Evolutionary conservation across 2,888 invertebrate species (phyloP).

Genomic region (Morpho helenor): DNA sequence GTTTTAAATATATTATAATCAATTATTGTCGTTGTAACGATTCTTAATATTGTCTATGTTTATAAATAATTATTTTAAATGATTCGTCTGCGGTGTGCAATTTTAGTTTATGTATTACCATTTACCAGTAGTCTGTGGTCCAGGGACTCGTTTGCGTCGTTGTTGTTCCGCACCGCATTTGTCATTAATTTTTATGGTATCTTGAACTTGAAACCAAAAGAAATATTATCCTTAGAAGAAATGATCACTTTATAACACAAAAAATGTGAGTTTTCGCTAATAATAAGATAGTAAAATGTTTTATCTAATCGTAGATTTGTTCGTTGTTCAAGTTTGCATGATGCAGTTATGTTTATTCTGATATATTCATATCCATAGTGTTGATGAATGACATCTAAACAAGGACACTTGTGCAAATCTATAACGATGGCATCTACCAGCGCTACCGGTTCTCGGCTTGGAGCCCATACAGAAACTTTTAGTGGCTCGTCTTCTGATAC

Average conservation of each 20-base stretch:
- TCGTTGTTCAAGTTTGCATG: constrained; percentile 8
- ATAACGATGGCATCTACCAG: constrained; percentile 55
- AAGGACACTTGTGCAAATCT: constrained; percentile 28
- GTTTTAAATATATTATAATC: too few species aligned
- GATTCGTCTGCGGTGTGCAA: too few species aligned
- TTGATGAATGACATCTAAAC: constrained; percentile 30
- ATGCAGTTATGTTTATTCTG: constrained; percentile 22
- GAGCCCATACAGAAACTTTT: constrained; percentile 45
- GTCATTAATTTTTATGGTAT: neutral
- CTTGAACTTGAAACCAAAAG: neutral
- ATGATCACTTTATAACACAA: neutral
- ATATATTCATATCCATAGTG: constrained; percentile 27
- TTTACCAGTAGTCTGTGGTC: too few species aligned
- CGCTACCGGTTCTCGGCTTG: constrained; percentile 41
- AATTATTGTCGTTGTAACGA: too few species aligned
- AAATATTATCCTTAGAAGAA: neutral
- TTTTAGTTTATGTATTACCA: too few species aligned
- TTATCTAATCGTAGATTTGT: neutral
- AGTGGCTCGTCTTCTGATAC: constrained; percentile 71
- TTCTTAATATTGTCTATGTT: too few species aligned
- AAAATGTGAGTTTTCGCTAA: neutral
- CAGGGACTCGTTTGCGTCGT: neutral
- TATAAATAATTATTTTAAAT: too few species aligned
- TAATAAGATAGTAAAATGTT: neutral
- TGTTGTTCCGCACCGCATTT: neutral